phyloP scores from a whole-genome alignment of 2,113 vertebrate genomes.

The Carassius auratus region DNA sequence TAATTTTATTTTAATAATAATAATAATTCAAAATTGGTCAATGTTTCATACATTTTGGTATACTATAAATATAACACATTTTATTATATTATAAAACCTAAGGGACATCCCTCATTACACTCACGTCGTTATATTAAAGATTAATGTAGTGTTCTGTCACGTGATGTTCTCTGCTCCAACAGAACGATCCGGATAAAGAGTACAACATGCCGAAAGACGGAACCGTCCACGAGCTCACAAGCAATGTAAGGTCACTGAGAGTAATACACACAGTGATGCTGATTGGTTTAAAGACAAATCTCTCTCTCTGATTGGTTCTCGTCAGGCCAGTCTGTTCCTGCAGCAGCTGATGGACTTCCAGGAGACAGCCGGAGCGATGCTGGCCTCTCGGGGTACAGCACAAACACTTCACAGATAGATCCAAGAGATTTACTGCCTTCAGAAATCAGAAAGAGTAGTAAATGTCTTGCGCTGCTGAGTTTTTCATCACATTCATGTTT shows the following conservation, averaged over 20 bases:
- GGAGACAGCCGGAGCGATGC: constrained; percentile 94
- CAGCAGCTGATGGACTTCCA: constrained; percentile 98
- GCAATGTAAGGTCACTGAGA: constrained; percentile 81
- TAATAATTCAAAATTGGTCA: not conserved
- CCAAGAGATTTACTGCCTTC: not conserved
- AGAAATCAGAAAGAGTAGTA: no score
- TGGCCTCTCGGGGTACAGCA: constrained; percentile 93
- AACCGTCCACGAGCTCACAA: constrained; percentile 95
- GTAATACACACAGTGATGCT: no score
- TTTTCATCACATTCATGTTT: not conserved
- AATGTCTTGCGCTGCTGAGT: not conserved
- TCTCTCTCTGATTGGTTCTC: not conserved
- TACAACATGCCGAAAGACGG: constrained; percentile 99
- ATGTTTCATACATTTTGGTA: not conserved
- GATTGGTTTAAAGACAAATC: no score
- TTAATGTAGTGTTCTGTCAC: not conserved
- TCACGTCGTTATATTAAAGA: no score
- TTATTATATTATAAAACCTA: not conserved
- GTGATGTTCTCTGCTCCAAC: not conserved
- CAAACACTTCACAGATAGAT: not conserved
- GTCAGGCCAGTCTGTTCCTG: constrained; percentile 93
- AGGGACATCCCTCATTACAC: not conserved
- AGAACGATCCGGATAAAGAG: constrained; percentile 98
- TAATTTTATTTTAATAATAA: not conserved
- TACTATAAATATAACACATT: not conserved